phyloP scores from a whole-genome alignment of 2,888 invertebrate genomes.

The Drosophila melanocephala region DNA sequence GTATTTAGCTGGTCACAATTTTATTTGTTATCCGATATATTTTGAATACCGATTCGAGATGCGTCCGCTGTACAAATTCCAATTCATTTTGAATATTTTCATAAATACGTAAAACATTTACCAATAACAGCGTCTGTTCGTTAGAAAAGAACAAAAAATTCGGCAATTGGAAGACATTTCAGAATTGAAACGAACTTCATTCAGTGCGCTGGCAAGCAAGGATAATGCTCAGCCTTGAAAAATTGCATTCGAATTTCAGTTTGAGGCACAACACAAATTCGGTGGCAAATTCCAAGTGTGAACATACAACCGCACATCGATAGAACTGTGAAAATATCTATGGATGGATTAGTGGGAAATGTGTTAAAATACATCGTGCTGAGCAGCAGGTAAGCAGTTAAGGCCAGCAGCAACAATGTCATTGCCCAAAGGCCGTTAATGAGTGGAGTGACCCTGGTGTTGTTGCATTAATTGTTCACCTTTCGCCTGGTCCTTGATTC shows the following conservation, averaged over 20 bases:
- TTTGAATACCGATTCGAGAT: neutral
- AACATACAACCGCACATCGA: neutral
- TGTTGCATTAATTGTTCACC: constrained; percentile 42
- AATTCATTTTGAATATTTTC: neutral
- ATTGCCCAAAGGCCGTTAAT: constrained; percentile 31
- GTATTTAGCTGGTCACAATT: neutral
- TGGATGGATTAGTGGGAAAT: neutral
- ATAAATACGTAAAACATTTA: neutral
- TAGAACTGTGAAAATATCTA: neutral
- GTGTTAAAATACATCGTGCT: neutral
- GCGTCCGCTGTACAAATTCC: neutral
- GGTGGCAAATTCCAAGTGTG: neutral
- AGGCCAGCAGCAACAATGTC: constrained; percentile 39
- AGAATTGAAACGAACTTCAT: neutral
- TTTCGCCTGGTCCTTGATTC: constrained; percentile 45
- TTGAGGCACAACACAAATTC: constrained; percentile 5
- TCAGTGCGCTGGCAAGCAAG: neutral
- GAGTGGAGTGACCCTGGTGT: constrained; percentile 23
- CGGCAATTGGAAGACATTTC: neutral
- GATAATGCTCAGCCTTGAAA: neutral
- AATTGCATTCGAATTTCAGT: neutral
- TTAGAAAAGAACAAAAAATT: neutral
- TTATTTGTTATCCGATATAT: neutral
- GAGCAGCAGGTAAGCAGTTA: constrained; percentile 23
- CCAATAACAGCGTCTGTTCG: too few species aligned